Evolutionary conservation across 2,888 invertebrate genomes (phyloP).

Genomic region (Slavum lentiscoides): DNA sequence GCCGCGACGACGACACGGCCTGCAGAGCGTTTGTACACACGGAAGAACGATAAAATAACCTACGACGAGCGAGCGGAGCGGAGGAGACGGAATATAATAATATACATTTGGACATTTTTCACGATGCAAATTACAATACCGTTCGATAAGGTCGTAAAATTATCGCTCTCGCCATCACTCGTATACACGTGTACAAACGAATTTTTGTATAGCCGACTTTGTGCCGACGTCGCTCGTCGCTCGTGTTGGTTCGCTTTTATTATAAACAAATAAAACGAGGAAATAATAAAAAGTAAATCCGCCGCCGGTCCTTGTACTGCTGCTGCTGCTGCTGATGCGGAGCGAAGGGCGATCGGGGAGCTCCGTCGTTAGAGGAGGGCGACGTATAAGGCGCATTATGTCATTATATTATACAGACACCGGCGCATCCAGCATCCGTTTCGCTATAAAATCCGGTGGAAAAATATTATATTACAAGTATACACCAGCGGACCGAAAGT

Average conservation of each 20-base stretch:
- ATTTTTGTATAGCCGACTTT: not conserved
- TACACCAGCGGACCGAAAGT: too few species aligned
- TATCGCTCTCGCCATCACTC: slow-evolving; percentile 17
- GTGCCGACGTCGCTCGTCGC: slow-evolving; percentile 2
- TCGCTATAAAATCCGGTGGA: too few species aligned
- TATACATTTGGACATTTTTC: slow-evolving; percentile 22
- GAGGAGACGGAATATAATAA: too few species aligned
- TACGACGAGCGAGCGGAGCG: not conserved
- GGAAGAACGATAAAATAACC: slow-evolving; percentile 35
- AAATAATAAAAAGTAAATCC: slow-evolving; percentile 45
- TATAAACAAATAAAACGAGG: slow-evolving; percentile 42
- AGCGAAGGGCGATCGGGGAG: not conserved
- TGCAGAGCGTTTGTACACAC: too few species aligned
- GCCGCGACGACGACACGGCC: not conserved
- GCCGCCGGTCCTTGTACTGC: not conserved
- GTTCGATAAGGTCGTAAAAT: slow-evolving; percentile 50
- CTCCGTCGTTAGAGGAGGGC: too few species aligned
- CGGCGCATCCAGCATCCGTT: too few species aligned
- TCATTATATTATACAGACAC: too few species aligned
- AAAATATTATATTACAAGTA: too few species aligned
- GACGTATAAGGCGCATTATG: too few species aligned
- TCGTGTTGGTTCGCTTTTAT: slow-evolving; percentile 28
- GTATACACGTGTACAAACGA: not conserved
- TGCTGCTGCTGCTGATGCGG: too few species aligned
- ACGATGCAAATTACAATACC: slow-evolving; percentile 38